These are phyloP conservation scores for Hydrophis major DNA, from an alignment of 2,797 vertebrate genomes.

Conservation along the genomic window DNA sequence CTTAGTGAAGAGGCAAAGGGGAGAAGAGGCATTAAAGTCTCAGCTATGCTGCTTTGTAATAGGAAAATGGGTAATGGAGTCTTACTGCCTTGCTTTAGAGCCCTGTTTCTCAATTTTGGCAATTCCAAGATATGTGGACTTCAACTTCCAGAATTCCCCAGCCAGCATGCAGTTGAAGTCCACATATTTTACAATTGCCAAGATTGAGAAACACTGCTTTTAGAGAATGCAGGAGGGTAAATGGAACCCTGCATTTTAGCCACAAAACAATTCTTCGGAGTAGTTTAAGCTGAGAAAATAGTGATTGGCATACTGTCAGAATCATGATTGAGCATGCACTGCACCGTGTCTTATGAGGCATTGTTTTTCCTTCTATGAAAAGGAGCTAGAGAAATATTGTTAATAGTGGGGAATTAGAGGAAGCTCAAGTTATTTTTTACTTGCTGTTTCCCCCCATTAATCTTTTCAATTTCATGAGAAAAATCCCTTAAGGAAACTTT, in stretches of 20 bases:
- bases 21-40: constrained; percentile 17
- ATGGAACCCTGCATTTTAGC: neutral
- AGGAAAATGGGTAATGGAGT: constrained; percentile 11
- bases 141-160: neutral
- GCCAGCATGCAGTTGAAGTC: neutral
- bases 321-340: neutral
- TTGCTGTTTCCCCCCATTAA: neutral
- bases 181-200: neutral
- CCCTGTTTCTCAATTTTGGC: neutral
- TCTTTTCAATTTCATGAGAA: neutral
- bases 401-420: neutral
- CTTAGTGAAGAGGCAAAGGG: constrained; percentile 40
- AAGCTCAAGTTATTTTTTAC: neutral
- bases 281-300: neutral
- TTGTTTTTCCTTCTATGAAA: neutral
- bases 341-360: neutral
- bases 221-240: neutral
- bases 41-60: neutral
- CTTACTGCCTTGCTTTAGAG: neutral
- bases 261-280: neutral
- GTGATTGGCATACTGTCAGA: neutral
- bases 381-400: neutral
- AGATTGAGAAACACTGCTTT: neutral
- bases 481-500: neutral
- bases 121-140: neutral